Percentiles rank a stretch among this genome's conserved stretches.
phyloP scores from a whole-genome alignment of 1,140 invertebrate genomes.

The Bacillus rossius region DNA sequence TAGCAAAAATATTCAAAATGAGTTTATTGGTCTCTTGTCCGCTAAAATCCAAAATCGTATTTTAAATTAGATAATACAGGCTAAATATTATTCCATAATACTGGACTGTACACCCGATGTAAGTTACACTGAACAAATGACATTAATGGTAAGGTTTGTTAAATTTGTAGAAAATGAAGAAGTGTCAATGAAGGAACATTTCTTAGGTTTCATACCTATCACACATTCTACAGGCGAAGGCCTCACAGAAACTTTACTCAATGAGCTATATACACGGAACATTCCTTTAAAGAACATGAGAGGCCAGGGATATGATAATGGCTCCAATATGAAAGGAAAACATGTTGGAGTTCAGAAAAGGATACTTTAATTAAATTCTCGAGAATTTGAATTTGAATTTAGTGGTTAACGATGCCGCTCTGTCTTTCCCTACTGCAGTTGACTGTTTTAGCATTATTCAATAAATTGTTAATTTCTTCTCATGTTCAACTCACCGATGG shows the following conservation, averaged over 20 bases:
- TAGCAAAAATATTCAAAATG: conserved; percentile 15
- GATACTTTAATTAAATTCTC: conserved; percentile 22
- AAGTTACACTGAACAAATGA: conserved; percentile 25
- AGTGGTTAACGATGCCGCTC: conserved; percentile 23
- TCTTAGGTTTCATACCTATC: conserved; percentile 18
- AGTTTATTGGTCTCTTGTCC: conserved; percentile 4
- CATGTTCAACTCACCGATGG: conserved; percentile 4
- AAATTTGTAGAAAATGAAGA: neutral
- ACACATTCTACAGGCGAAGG: conserved; percentile 12
- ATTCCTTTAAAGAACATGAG: conserved; percentile 26
- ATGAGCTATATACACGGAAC: conserved; percentile 9
- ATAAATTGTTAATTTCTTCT: conserved; percentile 15
- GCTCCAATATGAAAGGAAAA: conserved; percentile 32
- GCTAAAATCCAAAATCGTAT: conserved; percentile 12
- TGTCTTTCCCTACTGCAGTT: conserved; percentile 9
- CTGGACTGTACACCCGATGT: conserved; percentile 27
- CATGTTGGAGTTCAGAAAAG: conserved; percentile 21
- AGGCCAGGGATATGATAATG: conserved; percentile 36
- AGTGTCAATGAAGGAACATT: conserved; percentile 16
- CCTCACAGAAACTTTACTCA: conserved; percentile 18
- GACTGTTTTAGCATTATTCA: conserved; percentile 16
- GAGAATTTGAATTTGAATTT: conserved; percentile 26
- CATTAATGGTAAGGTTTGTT: conserved; percentile 23
- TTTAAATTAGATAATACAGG: conserved; percentile 2
- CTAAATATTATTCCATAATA: conserved; percentile 26